Evolutionary conservation across 2,113 vertebrate species (phyloP).

Genomic region (Hippocampus barbouri): DNA sequence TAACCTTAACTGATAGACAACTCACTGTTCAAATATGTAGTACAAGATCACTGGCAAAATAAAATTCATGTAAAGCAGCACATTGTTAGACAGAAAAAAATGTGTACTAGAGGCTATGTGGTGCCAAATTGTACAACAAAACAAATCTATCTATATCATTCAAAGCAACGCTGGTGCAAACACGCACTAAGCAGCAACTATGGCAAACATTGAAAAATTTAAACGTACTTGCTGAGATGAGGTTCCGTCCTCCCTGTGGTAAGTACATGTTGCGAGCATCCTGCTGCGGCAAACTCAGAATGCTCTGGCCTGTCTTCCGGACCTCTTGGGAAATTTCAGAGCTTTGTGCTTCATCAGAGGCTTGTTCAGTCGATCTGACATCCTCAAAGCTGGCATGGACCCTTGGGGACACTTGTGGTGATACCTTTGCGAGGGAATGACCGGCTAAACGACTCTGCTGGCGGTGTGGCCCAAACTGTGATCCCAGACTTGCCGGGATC

Average conservation of each 20-base stretch:
- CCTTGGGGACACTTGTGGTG: conserved; percentile 13
- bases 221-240: conserved; percentile 3
- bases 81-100: neutral
- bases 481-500: conserved; percentile 39
- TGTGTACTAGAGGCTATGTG: neutral
- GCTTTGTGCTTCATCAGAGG: conserved; percentile 1
- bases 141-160: neutral
- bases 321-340: conserved; percentile 10
- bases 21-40: neutral
- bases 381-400: neutral
- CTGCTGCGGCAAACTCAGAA: conserved; percentile 18
- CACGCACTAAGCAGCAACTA: neutral
- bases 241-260: conserved; percentile 9
- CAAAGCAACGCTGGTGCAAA: neutral
- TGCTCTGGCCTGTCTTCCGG: neutral
- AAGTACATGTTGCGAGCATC: neutral
- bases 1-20: neutral
- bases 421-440: conserved; percentile 19
- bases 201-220: neutral
- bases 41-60: neutral
- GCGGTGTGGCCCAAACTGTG: conserved; percentile 38
- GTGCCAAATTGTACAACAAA: neutral
- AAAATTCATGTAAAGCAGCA: neutral
- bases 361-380: neutral
- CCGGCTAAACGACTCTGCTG: conserved; percentile 27